These are phyloP conservation scores for Grammomys dolichurus DNA, from an alignment of 2,113 vertebrate genomes.

Conservation along the genomic window DNA sequence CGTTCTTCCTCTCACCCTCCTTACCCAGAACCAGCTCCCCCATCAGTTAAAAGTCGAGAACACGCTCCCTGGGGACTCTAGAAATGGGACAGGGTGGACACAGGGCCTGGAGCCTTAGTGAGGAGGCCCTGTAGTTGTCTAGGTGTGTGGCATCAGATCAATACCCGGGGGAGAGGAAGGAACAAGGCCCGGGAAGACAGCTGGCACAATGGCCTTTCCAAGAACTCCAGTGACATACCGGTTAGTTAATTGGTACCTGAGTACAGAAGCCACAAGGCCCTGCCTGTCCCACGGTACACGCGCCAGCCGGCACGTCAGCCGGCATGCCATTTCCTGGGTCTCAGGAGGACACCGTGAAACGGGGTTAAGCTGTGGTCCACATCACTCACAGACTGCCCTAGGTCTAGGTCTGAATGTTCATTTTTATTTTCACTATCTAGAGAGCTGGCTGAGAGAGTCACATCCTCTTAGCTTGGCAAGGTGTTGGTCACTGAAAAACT, in stretches of 20 bases:
- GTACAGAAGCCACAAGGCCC: background rate
- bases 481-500: background rate
- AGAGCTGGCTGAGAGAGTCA: too few relatives aligned
- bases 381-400: accelerated
- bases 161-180: background rate
- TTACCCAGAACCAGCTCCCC: background rate
- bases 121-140: background rate
- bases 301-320: background rate
- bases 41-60: background rate
- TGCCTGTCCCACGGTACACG: background rate
- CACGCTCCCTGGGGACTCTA: background rate
- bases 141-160: background rate
- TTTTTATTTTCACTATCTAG: background rate
- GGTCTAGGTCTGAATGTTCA: background rate
- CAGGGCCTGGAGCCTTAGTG: accelerated
- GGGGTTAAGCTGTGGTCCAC: background rate
- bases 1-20: accelerated
- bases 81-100: background rate
- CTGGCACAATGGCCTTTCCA: background rate
- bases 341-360: background rate
- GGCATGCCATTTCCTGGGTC: accelerated
- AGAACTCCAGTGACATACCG: background rate
- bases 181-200: background rate
- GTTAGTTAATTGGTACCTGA: accelerated
- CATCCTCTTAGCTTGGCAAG: accelerated